A percentile compares a stretch with the other conserved stretches of the same genome.
phyloP scores from a whole-genome alignment of 2,888 invertebrate species.

The Lycaena phlaeas region DNA sequence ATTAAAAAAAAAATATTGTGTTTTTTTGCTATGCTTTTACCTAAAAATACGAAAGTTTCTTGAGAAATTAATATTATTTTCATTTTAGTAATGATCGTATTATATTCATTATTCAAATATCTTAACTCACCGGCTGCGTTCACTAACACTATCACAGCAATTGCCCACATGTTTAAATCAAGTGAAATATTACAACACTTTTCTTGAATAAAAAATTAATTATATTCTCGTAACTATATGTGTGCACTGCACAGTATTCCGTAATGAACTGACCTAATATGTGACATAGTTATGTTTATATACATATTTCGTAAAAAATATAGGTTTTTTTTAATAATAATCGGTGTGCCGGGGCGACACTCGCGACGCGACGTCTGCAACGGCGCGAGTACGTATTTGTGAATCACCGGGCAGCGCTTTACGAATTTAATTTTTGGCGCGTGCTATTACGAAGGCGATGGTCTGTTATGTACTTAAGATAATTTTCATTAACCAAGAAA shows the following conservation, averaged over 20 bases:
- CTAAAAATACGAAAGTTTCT: too few relatives aligned
- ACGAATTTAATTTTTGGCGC: not conserved
- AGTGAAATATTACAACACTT: constrained; percentile 3
- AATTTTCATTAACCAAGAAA: too few relatives aligned
- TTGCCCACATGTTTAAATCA: constrained; percentile 27
- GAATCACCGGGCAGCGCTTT: not conserved
- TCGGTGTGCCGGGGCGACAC: not conserved
- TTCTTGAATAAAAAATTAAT: constrained; percentile 2
- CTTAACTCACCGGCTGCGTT: constrained; percentile 35
- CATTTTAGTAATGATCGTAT: not conserved
- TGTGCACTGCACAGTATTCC: constrained; percentile 6
- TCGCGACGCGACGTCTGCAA: not conserved
- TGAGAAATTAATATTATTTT: too few relatives aligned
- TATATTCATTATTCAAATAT: not conserved
- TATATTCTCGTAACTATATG: constrained; percentile 5
- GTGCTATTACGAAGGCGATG: not conserved
- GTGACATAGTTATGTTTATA: constrained; percentile 12
- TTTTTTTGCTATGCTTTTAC: too few relatives aligned
- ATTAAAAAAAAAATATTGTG: too few relatives aligned
- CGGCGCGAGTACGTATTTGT: not conserved
- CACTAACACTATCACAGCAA: constrained; percentile 32
- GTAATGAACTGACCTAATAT: constrained; percentile 9
- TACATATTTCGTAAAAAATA: constrained; percentile 10
- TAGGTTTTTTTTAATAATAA: not conserved
- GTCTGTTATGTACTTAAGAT: too few relatives aligned